Evolutionary conservation across 2,888 invertebrate genomes (phyloP).

Genomic region (Alcis repandata): DNA sequence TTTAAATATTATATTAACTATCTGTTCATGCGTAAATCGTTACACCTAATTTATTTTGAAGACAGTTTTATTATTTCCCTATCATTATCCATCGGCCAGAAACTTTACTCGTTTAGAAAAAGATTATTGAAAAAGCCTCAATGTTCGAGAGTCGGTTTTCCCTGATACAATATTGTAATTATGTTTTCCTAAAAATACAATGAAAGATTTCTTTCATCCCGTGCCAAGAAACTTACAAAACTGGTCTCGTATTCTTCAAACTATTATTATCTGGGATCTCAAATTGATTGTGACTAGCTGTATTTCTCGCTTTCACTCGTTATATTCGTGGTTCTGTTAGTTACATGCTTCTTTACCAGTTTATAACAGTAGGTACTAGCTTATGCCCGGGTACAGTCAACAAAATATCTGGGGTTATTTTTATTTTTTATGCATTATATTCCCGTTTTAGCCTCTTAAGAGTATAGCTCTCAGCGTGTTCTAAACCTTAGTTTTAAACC

Average conservation of each 20-base stretch:
- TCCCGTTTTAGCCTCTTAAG: too few species aligned
- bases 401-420: too few species aligned
- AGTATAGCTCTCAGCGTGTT: too few species aligned
- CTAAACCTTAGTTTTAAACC: too few species aligned
- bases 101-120: conserved; percentile 4
- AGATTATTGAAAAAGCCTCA: not conserved
- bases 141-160: not conserved
- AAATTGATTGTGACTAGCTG: conserved; percentile 11
- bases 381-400: too few species aligned
- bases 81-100: not conserved
- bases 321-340: not conserved
- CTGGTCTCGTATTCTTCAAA: conserved; percentile 7
- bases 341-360: too few species aligned
- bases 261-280: conserved; percentile 6
- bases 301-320: not conserved
- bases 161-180: conserved; percentile 11
- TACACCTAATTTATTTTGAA: conserved; percentile 19
- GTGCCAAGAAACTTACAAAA: conserved; percentile 39
- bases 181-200: conserved; percentile 28
- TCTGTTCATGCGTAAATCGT: conserved; percentile 20
- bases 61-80: conserved; percentile 8
- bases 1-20: conserved; percentile 8
- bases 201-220: conserved; percentile 25
- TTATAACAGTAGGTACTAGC: too few species aligned
- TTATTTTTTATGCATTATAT: too few species aligned